Conservation (phyloP, 2,888 invertebrate genomes). For the Cabera pusaria region DNA sequence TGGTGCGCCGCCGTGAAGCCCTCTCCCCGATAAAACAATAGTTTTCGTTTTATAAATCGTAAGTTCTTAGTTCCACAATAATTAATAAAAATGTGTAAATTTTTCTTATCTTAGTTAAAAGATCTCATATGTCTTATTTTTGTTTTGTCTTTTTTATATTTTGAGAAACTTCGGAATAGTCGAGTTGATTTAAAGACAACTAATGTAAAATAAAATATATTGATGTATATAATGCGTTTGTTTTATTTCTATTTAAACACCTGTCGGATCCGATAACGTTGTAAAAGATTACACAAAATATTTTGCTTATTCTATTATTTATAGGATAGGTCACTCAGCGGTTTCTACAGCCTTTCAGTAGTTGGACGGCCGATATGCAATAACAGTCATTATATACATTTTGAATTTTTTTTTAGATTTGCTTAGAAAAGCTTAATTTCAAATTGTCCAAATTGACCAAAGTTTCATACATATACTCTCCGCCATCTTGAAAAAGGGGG, state of each 20-base stretch:
- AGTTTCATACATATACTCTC: no score
- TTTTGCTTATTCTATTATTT: constrained; percentile 13
- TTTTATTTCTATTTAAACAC: constrained; percentile 45
- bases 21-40: constrained; percentile 47
- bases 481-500: no score
- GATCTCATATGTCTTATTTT: constrained; percentile 83
- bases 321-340: no score
- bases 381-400: no score
- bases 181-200: constrained; percentile 83
- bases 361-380: no score
- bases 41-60: constrained; percentile 67
- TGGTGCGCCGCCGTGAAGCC: constrained; percentile 48
- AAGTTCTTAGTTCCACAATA: constrained; percentile 79
- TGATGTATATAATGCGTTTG: constrained; percentile 72
- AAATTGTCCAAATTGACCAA: no score
- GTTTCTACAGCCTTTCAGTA: no score
- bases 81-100: constrained; percentile 76
- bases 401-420: no score
- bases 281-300: constrained; percentile 21
- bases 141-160: constrained; percentile 83
- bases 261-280: constrained; percentile 18
- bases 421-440: no score
- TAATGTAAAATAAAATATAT: constrained; percentile 83
- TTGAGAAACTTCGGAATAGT: constrained; percentile 81
- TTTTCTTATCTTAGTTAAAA: constrained; percentile 82